These are phyloP conservation scores for Apogon talboti DNA, from an alignment of 2,797 vertebrate genomes.

Conservation along the genomic window DNA sequence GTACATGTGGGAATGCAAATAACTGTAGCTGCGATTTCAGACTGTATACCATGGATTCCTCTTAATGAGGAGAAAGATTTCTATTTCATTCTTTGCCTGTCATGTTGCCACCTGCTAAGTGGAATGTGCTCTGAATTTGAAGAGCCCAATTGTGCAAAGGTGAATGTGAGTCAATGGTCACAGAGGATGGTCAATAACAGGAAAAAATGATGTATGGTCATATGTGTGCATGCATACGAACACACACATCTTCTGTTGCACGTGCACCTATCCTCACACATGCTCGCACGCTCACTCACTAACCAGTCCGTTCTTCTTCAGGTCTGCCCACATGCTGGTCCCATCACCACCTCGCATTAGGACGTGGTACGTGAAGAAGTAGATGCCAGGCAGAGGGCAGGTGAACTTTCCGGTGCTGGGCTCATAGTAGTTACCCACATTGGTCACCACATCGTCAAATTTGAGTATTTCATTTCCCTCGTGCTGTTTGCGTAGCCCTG, in stretches of 20 bases:
- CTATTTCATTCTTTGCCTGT: conserved; percentile 72
- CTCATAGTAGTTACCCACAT: conserved; percentile 93
- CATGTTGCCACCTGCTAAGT: conserved; percentile 70
- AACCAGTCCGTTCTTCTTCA: conserved; percentile 93
- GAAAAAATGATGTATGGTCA: conserved; percentile 28
- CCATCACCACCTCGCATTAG: conserved; percentile 91
- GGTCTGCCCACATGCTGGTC: conserved; percentile 92
- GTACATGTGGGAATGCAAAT: conserved; percentile 76
- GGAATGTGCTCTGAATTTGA: conserved; percentile 79
- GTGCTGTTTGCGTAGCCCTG: conserved; percentile 89
- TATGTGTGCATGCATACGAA: conserved; percentile 58
- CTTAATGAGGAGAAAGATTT: conserved; percentile 76
- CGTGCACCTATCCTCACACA: conserved; percentile 7
- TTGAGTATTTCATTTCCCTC: conserved; percentile 90
- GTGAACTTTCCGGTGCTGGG: conserved; percentile 94
- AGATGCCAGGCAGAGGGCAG: conserved; percentile 90
- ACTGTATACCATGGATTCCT: conserved; percentile 67
- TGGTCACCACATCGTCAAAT: conserved; percentile 94
- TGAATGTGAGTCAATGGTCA: conserved; percentile 63
- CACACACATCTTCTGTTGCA: conserved; percentile 1
- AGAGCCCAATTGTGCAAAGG: conserved; percentile 66
- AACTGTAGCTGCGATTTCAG: conserved; percentile 60
- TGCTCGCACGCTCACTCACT: conserved; percentile 69
- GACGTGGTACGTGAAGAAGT: conserved; percentile 93
- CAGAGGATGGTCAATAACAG: conserved; percentile 45